These are phyloP conservation scores for Petrocephalus zakoni DNA, from an alignment of 2,113 vertebrate species.

Conservation along the genomic window DNA sequence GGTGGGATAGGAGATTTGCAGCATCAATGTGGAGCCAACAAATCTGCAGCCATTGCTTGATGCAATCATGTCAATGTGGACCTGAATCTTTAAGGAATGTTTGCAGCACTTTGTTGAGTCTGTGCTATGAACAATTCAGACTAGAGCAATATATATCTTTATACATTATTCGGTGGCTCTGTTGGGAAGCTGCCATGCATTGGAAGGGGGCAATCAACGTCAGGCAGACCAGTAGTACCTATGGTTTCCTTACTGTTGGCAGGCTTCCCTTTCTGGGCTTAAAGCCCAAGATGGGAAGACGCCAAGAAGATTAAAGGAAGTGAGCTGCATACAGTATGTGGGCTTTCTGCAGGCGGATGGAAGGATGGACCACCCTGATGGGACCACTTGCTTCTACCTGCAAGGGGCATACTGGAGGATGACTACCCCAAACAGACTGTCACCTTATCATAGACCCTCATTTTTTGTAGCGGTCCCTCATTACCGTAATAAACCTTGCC, in stretches of 20 bases:
- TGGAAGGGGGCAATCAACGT: background rate
- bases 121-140: background rate
- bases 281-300: background rate
- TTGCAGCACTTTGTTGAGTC: background rate
- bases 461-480: background rate
- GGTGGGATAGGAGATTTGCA: background rate
- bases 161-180: background rate
- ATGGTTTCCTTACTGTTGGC: background rate
- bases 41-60: background rate
- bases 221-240: background rate
- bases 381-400: background rate
- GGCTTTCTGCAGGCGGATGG: background rate
- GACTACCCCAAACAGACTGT: background rate
- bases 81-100: background rate
- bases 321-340: background rate
- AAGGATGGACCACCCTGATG: background rate
- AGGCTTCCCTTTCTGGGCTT: background rate
- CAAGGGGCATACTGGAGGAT: background rate
- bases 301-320: background rate
- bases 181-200: background rate
- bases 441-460: background rate
- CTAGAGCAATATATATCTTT: background rate
- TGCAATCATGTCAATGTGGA: background rate
- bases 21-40: background rate
- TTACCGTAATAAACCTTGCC: background rate